phyloP scores from a whole-genome alignment of 2,888 invertebrate species.

The Leptogaster cylindrica region DNA sequence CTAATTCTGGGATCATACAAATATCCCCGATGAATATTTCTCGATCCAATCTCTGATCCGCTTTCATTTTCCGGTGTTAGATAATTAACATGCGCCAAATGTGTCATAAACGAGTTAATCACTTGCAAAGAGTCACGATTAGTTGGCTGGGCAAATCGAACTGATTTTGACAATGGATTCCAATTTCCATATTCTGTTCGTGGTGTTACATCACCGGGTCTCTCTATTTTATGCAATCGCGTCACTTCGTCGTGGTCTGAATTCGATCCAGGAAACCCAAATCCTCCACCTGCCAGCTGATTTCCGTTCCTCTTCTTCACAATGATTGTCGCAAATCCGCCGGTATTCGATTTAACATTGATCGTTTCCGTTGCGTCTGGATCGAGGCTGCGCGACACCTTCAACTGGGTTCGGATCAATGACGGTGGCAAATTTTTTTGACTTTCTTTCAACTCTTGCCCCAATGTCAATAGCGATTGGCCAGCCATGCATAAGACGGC shows the following conservation, averaged over 20 bases:
- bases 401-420: conserved; percentile 75
- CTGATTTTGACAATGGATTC: conserved; percentile 57
- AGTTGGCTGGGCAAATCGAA: conserved; percentile 46
- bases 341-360: conserved; percentile 77
- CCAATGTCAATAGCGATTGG: conserved; percentile 30
- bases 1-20: conserved; percentile 65
- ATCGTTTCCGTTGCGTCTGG: conserved; percentile 79
- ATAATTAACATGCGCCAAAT: conserved; percentile 47
- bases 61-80: conserved; percentile 23
- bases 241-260: conserved; percentile 6
- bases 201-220: neutral
- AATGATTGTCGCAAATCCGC: conserved; percentile 77
- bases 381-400: conserved; percentile 77
- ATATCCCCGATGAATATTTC: conserved; percentile 66
- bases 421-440: conserved; percentile 60
- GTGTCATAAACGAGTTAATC: conserved; percentile 50
- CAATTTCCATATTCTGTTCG: conserved; percentile 56
- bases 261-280: conserved; percentile 1
- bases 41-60: conserved; percentile 50
- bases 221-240: conserved; percentile 19
- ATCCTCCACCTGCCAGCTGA: conserved; percentile 50
- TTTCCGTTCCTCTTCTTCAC: conserved; percentile 74
- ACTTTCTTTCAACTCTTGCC: neutral
- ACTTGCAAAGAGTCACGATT: conserved; percentile 47
- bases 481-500: neutral